Base-by-base conservation (phyloP, 2,113 vertebrate species). In the Zosterops lateralis region DNA sequence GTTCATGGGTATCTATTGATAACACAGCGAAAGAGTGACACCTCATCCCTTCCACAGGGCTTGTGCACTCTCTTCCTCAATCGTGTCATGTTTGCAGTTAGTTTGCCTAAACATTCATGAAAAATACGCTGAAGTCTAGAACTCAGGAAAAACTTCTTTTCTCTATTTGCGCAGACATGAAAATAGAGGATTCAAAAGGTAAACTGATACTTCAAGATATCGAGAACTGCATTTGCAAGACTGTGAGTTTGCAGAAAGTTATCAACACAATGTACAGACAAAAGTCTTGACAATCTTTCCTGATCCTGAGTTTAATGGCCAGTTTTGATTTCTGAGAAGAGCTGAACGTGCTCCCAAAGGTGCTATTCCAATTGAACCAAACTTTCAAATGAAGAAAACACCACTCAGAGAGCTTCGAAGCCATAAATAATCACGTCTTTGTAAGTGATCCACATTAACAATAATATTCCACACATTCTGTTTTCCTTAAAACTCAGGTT, bases 1-100 rank as follows among this genome's bases (percentile, higher is more conserved):
- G 28, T 11, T 56, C 54, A 14, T 12, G 25, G 45, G 1, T 18
- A 11, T 34, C 68, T 42, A 36, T 14, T 0, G 0, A 57, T 60
- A 78, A 67, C 74, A 36, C 6, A 60, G 44, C 11, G 34, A 44
- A 81, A 75, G 8, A 31, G 28, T 5, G 42, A n/a, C 24, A 26
- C 14, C 32, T 77, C 28, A 56, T 50, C 29, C 31, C 70, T 62
- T 66, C 44, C 40, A 25, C n/a, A 26, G 64, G 13, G 26, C 40
- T 64, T 5, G 14, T 72, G 62, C 51, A 40, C 16, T 44, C 32
- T 34, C 12, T n/a, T 92, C 22, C 29, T 87, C 61, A 42, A 4
- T 4, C 25, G 26, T 5, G 34, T 34, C 42, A 31, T 25, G 26
- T 36, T 76, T 54, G 19, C 26, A 42, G 16, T 20, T 5, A 60